Evolutionary conservation across 2,888 invertebrate genomes (phyloP).

Genomic region (Nemapogon koenigi): DNA sequence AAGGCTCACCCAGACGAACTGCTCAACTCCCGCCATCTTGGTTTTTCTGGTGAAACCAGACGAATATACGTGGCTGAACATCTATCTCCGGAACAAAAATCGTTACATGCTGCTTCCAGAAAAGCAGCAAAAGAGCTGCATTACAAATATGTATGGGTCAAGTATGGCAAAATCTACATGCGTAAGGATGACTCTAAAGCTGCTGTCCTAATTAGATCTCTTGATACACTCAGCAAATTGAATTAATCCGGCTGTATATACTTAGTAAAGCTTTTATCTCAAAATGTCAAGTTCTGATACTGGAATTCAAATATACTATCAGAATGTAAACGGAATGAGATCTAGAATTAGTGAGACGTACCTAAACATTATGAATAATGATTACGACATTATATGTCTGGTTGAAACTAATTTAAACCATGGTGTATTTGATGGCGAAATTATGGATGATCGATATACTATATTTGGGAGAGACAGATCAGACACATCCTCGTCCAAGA

Average conservation of each 20-base stretch:
- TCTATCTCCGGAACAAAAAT: neutral
- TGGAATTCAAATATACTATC: neutral
- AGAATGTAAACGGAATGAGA: constrained; percentile 1
- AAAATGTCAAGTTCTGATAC: neutral
- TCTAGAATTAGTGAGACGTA: neutral
- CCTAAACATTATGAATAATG: neutral
- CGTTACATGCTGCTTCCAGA: neutral
- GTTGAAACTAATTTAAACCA: neutral
- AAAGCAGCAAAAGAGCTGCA: neutral
- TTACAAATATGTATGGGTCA: neutral
- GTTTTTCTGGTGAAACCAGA: neutral
- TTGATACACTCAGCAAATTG: neutral
- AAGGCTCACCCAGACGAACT: neutral
- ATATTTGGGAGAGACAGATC: neutral
- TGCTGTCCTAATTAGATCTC: neutral
- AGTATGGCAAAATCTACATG: neutral
- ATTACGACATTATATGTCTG: neutral
- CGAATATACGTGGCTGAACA: neutral
- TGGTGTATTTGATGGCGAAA: neutral
- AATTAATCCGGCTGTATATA: neutral
- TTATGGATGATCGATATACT: neutral
- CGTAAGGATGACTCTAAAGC: neutral
- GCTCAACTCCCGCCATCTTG: neutral
- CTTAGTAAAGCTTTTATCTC: neutral
- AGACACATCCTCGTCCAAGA: neutral